Conservation (phyloP, 2,113 vertebrate genomes). For the Centropristis striata region DNA sequence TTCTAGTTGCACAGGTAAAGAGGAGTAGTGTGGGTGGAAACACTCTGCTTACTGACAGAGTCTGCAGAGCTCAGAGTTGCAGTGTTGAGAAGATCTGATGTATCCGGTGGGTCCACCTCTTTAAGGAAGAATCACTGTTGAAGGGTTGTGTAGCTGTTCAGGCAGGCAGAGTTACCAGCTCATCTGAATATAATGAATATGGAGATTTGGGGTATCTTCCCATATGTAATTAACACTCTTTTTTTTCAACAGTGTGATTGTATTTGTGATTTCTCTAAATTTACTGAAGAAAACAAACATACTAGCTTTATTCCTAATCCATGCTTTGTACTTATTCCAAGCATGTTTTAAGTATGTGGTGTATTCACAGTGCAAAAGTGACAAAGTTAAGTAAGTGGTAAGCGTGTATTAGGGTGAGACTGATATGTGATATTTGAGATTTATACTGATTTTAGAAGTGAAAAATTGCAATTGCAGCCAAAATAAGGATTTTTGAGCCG, state of each 20-base stretch:
- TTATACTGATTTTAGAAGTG: no score
- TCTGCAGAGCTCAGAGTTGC: slow-evolving; percentile 21
- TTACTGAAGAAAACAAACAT: no score
- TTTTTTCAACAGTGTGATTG: no score
- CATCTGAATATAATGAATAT: slow-evolving; percentile 21
- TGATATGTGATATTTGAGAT: no score
- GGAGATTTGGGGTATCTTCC: neutral
- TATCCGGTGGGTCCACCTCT: slow-evolving; percentile 17
- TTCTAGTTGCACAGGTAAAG: slow-evolving; percentile 42
- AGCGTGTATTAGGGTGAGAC: no score
- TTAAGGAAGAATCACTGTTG: slow-evolving; percentile 12
- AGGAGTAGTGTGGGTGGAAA: slow-evolving; percentile 38
- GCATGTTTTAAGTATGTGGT: neutral
- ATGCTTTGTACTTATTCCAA: neutral
- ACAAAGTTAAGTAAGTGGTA: no score
- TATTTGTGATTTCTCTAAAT: no score
- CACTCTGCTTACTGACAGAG: slow-evolving; percentile 23
- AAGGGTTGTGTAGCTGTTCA: neutral
- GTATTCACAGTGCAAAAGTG: no score
- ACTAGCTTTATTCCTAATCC: neutral
- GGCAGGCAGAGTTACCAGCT: neutral
- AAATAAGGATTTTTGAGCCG: no score
- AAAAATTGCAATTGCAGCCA: no score
- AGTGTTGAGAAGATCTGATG: slow-evolving; percentile 24
- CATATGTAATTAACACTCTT: neutral